Evolutionary conservation across 1,140 invertebrate genomes (phyloP).

Genomic region (Pinna nobilis): DNA sequence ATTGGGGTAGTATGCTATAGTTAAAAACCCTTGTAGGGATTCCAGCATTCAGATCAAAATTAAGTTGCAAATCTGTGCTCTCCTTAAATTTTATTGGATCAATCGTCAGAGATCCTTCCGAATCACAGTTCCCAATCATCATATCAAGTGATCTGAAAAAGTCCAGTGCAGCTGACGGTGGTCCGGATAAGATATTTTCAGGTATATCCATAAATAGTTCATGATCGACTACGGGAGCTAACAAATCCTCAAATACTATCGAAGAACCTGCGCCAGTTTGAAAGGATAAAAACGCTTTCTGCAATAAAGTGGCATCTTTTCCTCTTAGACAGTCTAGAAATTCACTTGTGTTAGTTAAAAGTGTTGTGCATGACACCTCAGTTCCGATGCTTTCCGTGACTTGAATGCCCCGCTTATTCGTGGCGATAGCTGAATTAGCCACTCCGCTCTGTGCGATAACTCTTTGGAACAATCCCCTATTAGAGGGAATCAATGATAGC

Average conservation of each 20-base stretch:
- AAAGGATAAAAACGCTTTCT: too few species aligned
- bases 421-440: not conserved
- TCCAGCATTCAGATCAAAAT: not conserved
- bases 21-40: not conserved
- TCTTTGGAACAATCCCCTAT: not conserved
- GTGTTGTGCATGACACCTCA: too few species aligned
- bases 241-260: too few species aligned
- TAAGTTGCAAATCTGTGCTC: not conserved
- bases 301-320: too few species aligned
- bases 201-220: conserved; percentile 14
- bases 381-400: not conserved
- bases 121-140: conserved; percentile 9
- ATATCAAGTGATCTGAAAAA: conserved; percentile 30
- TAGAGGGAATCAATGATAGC: not conserved
- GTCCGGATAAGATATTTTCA: not conserved
- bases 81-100: not conserved
- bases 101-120: conserved; percentile 5
- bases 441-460: conserved; percentile 4
- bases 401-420: not conserved
- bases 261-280: too few species aligned
- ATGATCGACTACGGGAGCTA: conserved; percentile 18
- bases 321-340: too few species aligned
- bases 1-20: not conserved
- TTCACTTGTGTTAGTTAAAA: too few species aligned
- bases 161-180: not conserved